Base-by-base conservation (phyloP, 1,140 invertebrate genomes). In the Homalodisca vitripennis region DNA sequence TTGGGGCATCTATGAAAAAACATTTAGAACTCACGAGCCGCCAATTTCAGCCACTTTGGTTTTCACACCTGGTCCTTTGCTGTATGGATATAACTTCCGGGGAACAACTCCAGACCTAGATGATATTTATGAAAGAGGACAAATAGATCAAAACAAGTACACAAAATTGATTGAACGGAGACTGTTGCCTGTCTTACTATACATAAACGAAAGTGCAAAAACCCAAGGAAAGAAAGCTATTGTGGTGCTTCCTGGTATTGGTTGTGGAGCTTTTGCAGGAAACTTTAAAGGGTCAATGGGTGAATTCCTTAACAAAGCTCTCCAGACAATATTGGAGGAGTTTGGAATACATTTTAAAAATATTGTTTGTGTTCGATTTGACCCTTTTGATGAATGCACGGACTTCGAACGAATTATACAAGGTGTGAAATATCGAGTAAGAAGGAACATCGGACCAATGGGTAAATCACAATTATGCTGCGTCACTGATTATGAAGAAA, bases 191-290 rank as follows among this genome's bases (percentile, higher is more conserved):
- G 2, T 12, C 17, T 41, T 65, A n/a, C 20, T 34, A 3, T 65
- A 65, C 29, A 22, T 22, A 14, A 41, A 65, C 10, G 31, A 65
- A 65, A 65, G 14, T 17, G 63, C 63, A 6, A 65, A 65, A 34
- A n/a, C 20, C 14, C 17, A 65, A 30, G 24, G 20, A n/a, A 65
- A 10, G 41, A 30, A 30, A 65, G 63, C 63, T 34, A 2, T 65
- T 3, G 13, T 65, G 12, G 32, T 34, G 12, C 27, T 65, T 24
- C 63, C 63, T 3, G 63, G 63, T 3, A 10, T 65, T 17, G 63
- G 63, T 3, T 65, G 63, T 65, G 63, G 63, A 10, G 6, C 17
- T 2, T 65, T 65, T 65, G 63, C 63, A 13, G 63, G 63, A 32
- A 65, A 46, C 32, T 65, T 65, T 20, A 3, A 65, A 34, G 63